Evolutionary conservation across 2,797 vertebrate species (phyloP).

Genomic region (Loris lydekkerianus): DNA sequence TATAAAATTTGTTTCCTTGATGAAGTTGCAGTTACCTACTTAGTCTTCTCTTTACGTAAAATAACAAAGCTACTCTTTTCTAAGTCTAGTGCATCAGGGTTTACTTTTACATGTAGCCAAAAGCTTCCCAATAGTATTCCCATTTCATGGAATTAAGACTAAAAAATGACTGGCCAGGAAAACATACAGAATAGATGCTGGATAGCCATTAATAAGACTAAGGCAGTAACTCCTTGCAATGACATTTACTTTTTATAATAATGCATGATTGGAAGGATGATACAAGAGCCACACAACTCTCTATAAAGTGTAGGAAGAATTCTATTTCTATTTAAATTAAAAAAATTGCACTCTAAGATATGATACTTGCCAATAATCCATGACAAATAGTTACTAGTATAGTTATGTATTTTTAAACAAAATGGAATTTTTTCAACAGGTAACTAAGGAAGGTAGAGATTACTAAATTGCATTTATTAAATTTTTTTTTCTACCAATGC

Average conservation of each 20-base stretch:
- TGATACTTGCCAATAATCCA: not conserved
- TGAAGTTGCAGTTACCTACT: not conserved
- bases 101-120: not conserved
- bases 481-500: not conserved
- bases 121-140: not conserved
- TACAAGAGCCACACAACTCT: not conserved
- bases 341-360: not conserved
- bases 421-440: not conserved
- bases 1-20: not conserved
- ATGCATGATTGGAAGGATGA: not conserved
- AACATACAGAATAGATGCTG: not conserved
- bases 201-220: not conserved
- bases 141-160: not conserved
- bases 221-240: not conserved
- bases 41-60: not conserved
- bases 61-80: not conserved
- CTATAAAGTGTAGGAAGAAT: not conserved
- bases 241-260: constrained; percentile 28
- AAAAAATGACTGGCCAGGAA: not conserved
- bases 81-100: not conserved
- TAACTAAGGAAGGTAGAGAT: not conserved
- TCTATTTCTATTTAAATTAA: not conserved
- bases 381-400: not conserved
- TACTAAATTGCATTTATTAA: not conserved
- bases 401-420: not conserved